Conservation (phyloP, 92 coral and sea anemone genomes). For the Isaurus tuberculatus region DNA sequence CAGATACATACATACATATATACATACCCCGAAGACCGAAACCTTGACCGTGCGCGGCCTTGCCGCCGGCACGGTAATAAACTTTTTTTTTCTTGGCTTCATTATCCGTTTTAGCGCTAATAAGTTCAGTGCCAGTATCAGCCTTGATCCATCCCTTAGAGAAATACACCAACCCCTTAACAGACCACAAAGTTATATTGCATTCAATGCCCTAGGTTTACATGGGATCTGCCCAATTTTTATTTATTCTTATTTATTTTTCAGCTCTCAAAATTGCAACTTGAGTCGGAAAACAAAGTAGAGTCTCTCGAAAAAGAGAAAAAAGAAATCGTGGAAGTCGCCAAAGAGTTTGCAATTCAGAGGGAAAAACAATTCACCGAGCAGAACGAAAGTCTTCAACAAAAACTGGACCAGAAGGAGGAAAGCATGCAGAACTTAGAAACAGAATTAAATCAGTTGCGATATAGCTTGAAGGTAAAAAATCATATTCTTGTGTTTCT, state of each 20-base stretch:
- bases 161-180: no score
- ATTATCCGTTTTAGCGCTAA: no score
- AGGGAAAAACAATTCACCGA: conserved; percentile 69
- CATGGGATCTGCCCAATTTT: background rate
- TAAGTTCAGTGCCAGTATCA: no score
- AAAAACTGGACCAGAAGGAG: conserved; percentile 64
- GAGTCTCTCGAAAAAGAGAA: conserved; percentile 76
- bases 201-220: no score
- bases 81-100: no score
- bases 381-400: conserved; percentile 44
- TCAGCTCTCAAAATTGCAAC: conserved; percentile 68
- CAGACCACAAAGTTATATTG: no score
- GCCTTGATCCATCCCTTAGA: no score
- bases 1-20: no score
- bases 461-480: conserved; percentile 43
- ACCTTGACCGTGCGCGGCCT: no score
- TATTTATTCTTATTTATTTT: background rate
- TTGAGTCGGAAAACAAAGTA: conserved; percentile 59
- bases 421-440: conserved; percentile 66
- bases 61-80: no score
- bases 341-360: conserved; percentile 81
- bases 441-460: conserved; percentile 48
- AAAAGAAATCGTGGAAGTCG: conserved; percentile 71
- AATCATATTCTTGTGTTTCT: no score
- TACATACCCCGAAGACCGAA: no score